phyloP scores from a whole-genome alignment of 2,113 vertebrate genomes.

The Panurus biarmicus region DNA sequence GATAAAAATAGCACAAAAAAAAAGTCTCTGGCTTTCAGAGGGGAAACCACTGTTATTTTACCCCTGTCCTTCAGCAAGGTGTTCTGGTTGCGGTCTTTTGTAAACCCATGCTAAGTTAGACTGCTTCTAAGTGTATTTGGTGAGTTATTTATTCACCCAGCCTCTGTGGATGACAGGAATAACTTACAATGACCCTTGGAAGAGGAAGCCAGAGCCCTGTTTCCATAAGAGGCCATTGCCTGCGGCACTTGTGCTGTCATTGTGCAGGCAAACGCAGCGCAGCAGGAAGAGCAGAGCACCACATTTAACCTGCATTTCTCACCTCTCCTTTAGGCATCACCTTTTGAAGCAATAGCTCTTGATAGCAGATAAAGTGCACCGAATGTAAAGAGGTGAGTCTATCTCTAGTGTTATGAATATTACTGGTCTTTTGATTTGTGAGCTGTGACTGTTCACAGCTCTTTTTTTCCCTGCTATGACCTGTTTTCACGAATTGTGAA shows the following conservation, averaged over 20 bases:
- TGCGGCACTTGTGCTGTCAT: fast-evolving
- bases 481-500: background rate
- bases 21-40: background rate
- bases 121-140: background rate
- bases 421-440: fast-evolving
- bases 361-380: background rate
- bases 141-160: background rate
- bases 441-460: background rate
- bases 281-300: background rate
- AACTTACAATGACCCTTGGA: fast-evolving
- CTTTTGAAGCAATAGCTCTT: background rate
- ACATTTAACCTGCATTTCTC: background rate
- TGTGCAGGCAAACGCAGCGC: background rate
- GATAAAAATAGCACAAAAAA: background rate
- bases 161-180: background rate
- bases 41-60: background rate
- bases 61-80: background rate
- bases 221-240: background rate
- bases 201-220: background rate
- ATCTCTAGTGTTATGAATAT: background rate
- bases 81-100: background rate
- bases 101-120: background rate
- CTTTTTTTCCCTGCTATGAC: background rate
- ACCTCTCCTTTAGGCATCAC: background rate
- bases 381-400: background rate